phyloP scores from a whole-genome alignment of 2,113 vertebrate species.

The Phylloscopus trochiloides region DNA sequence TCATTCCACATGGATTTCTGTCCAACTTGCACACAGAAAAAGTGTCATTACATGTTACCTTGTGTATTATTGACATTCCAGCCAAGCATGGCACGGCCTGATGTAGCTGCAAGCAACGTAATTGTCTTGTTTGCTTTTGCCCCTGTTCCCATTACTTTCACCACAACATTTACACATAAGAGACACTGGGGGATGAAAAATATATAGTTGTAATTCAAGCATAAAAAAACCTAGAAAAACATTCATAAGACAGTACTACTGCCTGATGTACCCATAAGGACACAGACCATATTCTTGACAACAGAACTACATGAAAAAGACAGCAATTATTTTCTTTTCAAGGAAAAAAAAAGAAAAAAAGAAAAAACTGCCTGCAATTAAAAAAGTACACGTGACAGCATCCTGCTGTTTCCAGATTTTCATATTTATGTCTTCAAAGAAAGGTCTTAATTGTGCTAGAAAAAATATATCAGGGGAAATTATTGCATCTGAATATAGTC shows the following conservation, averaged over 20 bases:
- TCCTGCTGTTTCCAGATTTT: background rate
- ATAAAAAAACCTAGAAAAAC: background rate
- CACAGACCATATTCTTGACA: background rate
- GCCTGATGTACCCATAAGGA: background rate
- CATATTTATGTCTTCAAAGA: background rate
- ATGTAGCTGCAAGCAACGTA: background rate
- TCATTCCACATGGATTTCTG: rapidly evolving
- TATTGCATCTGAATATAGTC: background rate
- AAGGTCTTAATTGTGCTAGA: background rate
- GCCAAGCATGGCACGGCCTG: background rate
- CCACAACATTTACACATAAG: background rate
- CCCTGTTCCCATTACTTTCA: background rate
- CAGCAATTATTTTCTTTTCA: background rate
- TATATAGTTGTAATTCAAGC: background rate
- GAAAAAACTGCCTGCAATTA: background rate
- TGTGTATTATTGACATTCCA: background rate
- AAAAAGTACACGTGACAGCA: background rate
- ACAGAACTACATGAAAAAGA: background rate
- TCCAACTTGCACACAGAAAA: background rate
- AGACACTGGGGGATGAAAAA: background rate
- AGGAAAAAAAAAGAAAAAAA: background rate
- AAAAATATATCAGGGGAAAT: background rate
- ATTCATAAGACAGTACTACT: background rate
- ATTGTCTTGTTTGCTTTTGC: background rate
- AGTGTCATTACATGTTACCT: background rate